A percentile compares a stretch with the other conserved stretches of the same genome.
phyloP scores from a whole-genome alignment of 1,140 invertebrate species.

The Chymomyza costata region DNA sequence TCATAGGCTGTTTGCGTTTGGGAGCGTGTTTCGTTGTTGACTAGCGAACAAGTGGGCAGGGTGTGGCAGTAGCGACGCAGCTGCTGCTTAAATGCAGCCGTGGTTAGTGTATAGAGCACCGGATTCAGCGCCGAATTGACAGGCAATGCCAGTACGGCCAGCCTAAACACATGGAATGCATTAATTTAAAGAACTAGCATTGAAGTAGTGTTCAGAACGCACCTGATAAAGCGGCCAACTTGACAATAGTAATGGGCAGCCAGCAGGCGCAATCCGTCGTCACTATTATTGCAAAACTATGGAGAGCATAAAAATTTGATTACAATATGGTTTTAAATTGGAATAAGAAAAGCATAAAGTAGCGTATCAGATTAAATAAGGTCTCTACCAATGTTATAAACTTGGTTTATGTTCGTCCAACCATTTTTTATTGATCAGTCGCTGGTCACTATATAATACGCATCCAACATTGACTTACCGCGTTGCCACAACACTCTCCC shows the following conservation, averaged over 20 bases:
- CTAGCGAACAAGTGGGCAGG: constrained; percentile 55
- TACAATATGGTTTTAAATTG: too few species aligned
- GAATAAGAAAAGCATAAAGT: too few species aligned
- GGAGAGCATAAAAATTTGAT: too few species aligned
- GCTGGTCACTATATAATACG: too few species aligned
- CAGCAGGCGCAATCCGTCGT: constrained; percentile 81
- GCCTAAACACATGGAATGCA: too few species aligned
- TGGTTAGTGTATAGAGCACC: constrained; percentile 83
- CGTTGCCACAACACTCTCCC: constrained; percentile 75
- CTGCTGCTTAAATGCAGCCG: constrained; percentile 78
- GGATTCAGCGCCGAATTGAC: constrained; percentile 85
- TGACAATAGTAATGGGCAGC: constrained; percentile 80
- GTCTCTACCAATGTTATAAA: too few species aligned
- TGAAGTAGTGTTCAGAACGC: constrained; percentile 4
- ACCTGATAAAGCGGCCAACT: constrained; percentile 79
- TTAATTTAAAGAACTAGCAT: too few species aligned
- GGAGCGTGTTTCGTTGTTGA: constrained; percentile 61
- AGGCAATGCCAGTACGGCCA: constrained; percentile 82
- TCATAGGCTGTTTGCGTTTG: constrained; percentile 66
- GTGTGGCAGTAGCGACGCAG: constrained; percentile 70
- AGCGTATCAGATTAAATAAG: too few species aligned
- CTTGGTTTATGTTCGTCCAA: too few species aligned
- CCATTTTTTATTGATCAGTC: too few species aligned
- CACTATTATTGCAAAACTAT: constrained; percentile 78
- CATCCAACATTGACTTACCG: constrained; percentile 49